Conservation (phyloP, 2,888 invertebrate genomes). For the Drosophila histrio region DNA sequence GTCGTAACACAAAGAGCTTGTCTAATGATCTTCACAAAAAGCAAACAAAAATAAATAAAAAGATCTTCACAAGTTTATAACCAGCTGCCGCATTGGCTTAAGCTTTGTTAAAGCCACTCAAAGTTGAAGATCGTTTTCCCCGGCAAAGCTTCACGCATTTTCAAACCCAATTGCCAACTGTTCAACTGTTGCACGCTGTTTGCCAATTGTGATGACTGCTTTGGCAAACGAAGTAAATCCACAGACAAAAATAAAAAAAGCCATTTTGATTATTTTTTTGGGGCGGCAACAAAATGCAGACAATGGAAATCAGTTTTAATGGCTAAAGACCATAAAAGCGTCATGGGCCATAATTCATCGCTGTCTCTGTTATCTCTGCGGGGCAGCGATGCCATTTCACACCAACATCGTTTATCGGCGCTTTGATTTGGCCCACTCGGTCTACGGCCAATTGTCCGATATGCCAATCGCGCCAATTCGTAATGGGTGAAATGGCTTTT, state of each 20-base stretch:
- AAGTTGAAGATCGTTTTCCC: conserved; percentile 39
- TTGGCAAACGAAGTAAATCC: conserved; percentile 31
- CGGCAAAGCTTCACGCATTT: conserved; percentile 63
- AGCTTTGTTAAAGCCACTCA: conserved; percentile 38
- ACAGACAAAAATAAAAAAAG: too few species aligned
- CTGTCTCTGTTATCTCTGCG: conserved; percentile 37
- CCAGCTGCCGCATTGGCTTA: conserved; percentile 20
- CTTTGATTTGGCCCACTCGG: conserved; percentile 59
- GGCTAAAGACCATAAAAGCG: conserved; percentile 68
- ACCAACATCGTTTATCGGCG: conserved; percentile 67
- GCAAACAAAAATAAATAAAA: neutral
- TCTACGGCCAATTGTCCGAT: conserved; percentile 62
- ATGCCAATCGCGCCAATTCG: conserved; percentile 56
- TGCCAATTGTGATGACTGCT: conserved; percentile 34
- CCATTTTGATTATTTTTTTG: conserved; percentile 54
- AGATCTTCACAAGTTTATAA: conserved; percentile 27
- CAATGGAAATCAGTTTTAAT: conserved; percentile 75
- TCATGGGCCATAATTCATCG: conserved; percentile 73
- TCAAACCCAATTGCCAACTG: conserved; percentile 59
- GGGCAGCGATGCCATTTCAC: conserved; percentile 64
- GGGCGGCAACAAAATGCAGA: conserved; percentile 33
- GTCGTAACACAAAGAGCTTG: conserved; percentile 43
- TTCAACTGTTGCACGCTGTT: conserved; percentile 36
- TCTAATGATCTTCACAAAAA: conserved; percentile 35
- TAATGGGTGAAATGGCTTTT: conserved; percentile 52